Percentiles rank a stretch among this genome's conserved stretches.
These are phyloP conservation scores for Branchellion lobata DNA, from an alignment of 2,888 invertebrate genomes.

Conservation along the genomic window DNA sequence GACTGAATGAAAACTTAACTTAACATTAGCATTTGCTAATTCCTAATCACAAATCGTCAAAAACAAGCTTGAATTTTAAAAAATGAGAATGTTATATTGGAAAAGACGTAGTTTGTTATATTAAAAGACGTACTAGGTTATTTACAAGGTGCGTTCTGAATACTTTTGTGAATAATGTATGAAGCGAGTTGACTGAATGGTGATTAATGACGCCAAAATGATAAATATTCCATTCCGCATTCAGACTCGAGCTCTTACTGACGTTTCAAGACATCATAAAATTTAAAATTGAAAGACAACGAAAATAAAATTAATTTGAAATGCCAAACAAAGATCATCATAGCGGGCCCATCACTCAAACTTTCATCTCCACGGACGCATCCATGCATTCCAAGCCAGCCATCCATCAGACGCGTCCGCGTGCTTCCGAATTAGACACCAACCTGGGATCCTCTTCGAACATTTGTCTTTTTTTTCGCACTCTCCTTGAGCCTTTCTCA, in stretches of 20 bases:
- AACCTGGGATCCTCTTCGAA: conserved; percentile 5
- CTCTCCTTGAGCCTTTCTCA: no score
- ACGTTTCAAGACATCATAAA: background rate
- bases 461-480: background rate
- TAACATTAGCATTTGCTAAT: no score
- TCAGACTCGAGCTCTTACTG: background rate
- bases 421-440: background rate
- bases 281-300: background rate
- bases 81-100: no score
- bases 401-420: no score
- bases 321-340: background rate
- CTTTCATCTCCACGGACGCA: background rate
- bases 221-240: background rate
- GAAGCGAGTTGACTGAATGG: background rate
- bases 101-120: no score
- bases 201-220: background rate
- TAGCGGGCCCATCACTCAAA: background rate
- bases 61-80: no score
- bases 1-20: no score
- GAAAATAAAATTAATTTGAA: background rate
- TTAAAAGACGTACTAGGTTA: no score
- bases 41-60: no score
- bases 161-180: background rate
- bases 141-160: background rate
- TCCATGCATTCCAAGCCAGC: background rate